phyloP scores from a whole-genome alignment of 1,140 invertebrate genomes.

The Octopus sinensis region DNA sequence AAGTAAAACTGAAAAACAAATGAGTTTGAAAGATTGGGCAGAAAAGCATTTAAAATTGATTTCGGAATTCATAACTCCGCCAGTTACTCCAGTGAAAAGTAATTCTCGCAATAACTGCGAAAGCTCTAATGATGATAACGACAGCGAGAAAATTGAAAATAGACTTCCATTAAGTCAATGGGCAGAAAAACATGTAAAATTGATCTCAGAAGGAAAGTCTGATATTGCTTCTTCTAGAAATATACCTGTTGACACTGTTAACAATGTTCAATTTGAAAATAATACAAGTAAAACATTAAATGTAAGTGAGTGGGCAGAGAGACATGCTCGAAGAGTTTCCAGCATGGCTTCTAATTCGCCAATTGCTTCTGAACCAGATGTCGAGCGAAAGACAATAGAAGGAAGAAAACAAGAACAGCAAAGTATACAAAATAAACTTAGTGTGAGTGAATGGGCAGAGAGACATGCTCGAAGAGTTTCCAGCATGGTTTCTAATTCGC shows the following conservation, averaged over 20 bases:
- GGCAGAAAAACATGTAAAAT: background rate
- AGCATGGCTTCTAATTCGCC: background rate
- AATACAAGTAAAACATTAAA: background rate
- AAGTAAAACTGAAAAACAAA: background rate
- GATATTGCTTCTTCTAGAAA: background rate
- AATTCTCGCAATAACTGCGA: background rate
- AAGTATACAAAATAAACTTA: background rate
- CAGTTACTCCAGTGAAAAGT: background rate
- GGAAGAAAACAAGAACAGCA: background rate
- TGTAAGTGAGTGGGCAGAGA: background rate
- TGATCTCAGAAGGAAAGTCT: background rate
- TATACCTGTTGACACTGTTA: background rate
- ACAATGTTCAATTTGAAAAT: background rate
- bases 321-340: background rate
- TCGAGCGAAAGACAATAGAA: background rate
- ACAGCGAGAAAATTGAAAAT: background rate
- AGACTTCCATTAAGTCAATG: background rate
- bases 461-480: background rate
- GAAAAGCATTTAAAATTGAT: background rate
- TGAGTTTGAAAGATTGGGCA: background rate
- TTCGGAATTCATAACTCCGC: background rate
- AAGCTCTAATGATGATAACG: background rate
- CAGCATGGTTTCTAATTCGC: background rate
- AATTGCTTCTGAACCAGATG: background rate
- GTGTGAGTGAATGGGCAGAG: background rate